Evolutionary conservation across 1,140 invertebrate species (phyloP), one percentile per base, ranked within the genome.

Genomic region (Pseudomyrmex pallidus): DNA sequence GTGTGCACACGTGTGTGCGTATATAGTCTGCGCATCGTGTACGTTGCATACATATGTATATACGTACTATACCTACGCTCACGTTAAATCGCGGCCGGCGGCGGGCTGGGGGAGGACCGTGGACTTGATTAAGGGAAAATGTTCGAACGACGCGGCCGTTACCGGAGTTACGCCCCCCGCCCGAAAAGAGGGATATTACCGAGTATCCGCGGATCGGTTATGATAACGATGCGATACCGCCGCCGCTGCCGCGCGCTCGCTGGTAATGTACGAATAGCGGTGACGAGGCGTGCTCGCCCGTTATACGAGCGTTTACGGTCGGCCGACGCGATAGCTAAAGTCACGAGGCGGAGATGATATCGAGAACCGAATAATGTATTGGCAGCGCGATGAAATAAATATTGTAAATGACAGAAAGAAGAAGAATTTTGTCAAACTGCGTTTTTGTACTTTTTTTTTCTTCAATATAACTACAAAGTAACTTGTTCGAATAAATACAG

Each of bases 51-150:
- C 56, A 25, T 54, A 25, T 25, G 48, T 46, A 25, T 46, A 25
- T 22, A 13, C 20, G 9, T 9, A 20, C 5, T 44, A 20, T n/a
- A 25, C 22, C 22, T 25, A 1, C 22, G 46, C 25, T 48, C 61
- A 17, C 48, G 61, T 70, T 80, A 72, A 80, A 72, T 80, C 13
- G 50, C 66, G 66, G 35, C 35, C 46, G 46, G 2, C 20, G 63
- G 4, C 20, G 63, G 54, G 22, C 20, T 7, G 35, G 35, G 5
- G 5, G 35, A 7, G 35, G 76, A 78, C 63, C 17, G 35, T 35
- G 12, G 52, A 35, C 64, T 80, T 80, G 66, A 80, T 72, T 59
- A 80, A 80, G 76, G 76, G 66, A 59, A 44, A 80, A 76, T n/a
- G 48, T 76, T 44, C 74, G 22, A 80, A 72, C 66, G 66, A 70